A percentile compares a stretch with the other conserved stretches of the same genome.
These are phyloP conservation scores for Ptychobarbus kaznakovi DNA, from an alignment of 2,797 vertebrate species.

Conservation along the genomic window DNA sequence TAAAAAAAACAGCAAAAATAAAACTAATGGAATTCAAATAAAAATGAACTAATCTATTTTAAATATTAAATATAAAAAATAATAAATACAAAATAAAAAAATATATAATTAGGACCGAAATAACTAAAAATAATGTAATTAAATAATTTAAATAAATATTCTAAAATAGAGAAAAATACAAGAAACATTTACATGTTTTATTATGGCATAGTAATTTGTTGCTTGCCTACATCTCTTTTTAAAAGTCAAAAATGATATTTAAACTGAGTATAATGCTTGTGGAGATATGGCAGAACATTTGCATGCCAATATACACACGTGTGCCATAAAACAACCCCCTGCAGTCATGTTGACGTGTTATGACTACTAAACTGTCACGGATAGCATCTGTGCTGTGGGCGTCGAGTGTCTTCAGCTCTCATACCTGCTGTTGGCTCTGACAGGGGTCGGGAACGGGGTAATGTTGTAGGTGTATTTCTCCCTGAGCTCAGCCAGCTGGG, in stretches of 20 bases:
- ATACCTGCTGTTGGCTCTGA: slow-evolving; percentile 83
- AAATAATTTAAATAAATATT: not conserved
- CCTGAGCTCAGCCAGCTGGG: slow-evolving; percentile 93
- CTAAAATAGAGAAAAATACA: not conserved
- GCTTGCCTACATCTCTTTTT: not conserved
- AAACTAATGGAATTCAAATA: not conserved
- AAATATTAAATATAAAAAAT: not conserved
- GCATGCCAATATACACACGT: slow-evolving; percentile 20
- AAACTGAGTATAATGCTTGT: not conserved
- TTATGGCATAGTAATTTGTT: not conserved
- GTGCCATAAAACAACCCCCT: not conserved
- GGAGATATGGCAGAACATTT: slow-evolving; percentile 41
- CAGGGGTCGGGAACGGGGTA: slow-evolving; percentile 92
- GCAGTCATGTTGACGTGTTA: not conserved
- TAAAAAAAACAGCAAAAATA: no score
- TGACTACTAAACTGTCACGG: not conserved
- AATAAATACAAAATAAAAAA: not conserved
- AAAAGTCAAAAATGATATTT: not conserved
- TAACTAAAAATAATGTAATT: no score
- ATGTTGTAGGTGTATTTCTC: slow-evolving; percentile 99
- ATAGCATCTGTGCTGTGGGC: not conserved
- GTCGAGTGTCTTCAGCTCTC: not conserved
- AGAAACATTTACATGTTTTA: not conserved
- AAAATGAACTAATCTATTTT: not conserved
- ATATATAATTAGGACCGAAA: not conserved